A percentile compares a stretch with the other conserved stretches of the same genome.
Conservation (phyloP, 2,888 invertebrate species). For the Drosophila pegasa region DNA sequence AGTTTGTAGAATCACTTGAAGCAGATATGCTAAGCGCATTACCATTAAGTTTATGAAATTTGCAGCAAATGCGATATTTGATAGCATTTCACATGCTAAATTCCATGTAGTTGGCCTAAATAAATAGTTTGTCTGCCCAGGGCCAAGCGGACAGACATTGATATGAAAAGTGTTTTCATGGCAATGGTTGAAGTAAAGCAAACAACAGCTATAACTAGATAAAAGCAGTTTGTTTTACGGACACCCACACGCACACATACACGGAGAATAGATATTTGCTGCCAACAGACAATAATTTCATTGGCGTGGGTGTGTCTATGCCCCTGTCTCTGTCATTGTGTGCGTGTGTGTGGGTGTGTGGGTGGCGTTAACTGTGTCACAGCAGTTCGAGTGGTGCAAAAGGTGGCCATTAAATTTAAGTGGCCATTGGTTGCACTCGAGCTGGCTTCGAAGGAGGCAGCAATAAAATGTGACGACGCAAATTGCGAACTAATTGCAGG, state of each 20-base stretch:
- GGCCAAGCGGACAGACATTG: constrained; percentile 7
- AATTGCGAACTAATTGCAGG: constrained; percentile 58
- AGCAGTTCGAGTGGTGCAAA: constrained; percentile 24
- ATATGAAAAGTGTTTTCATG: constrained; percentile 25
- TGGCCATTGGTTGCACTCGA: constrained; percentile 17
- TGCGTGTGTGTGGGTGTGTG: background rate
- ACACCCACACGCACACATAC: constrained; percentile 17
- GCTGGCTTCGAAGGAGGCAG: background rate
- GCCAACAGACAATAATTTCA: constrained; percentile 14
- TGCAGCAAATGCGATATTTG: constrained; percentile 38
- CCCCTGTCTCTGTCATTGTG: background rate
- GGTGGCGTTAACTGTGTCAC: constrained; percentile 19
- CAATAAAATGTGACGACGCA: constrained; percentile 39
- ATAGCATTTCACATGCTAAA: constrained; percentile 36
- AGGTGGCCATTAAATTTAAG: constrained; percentile 50
- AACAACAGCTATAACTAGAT: constrained; percentile 46
- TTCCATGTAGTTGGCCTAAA: constrained; percentile 54
- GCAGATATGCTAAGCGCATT: constrained; percentile 4
- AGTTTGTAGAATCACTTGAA: constrained; percentile 7
- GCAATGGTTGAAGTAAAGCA: constrained; percentile 13
- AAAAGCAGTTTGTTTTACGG: constrained; percentile 59
- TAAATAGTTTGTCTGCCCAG: constrained; percentile 44
- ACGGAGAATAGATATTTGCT: constrained; percentile 2
- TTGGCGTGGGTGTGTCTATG: constrained; percentile 7
- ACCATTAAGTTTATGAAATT: constrained; percentile 36